A percentile compares a stretch with the other conserved stretches of the same genome.
Evolutionary conservation across 2,113 vertebrate species (phyloP).

Genomic region (Nycticryphes semicollaris): DNA sequence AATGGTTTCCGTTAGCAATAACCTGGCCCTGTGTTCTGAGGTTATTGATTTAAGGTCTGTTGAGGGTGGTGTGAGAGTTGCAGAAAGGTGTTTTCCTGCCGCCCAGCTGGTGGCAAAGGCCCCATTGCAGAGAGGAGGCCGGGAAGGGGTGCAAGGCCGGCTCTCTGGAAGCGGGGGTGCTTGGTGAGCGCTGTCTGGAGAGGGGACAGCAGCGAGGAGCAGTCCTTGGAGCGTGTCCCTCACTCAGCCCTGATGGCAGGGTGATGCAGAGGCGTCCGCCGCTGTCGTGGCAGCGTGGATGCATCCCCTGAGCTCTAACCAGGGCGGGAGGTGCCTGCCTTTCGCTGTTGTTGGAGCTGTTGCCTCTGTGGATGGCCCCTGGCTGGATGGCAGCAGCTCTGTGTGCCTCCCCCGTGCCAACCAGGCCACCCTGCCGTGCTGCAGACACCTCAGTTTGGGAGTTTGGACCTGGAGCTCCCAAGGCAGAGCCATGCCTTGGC

Average conservation of each 20-base stretch:
- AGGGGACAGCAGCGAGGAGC: not conserved
- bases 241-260: not conserved
- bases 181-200: not conserved
- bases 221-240: not conserved
- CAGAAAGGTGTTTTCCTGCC: constrained; percentile 13
- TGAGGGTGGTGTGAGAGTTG: not conserved
- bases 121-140: not conserved
- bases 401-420: not conserved
- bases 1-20: constrained; percentile 51
- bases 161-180: not conserved
- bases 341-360: not conserved
- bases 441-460: not conserved
- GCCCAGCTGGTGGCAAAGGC: not conserved
- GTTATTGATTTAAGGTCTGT: constrained; percentile 48
- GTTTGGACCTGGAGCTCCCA: not conserved
- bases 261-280: not conserved
- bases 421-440: not conserved
- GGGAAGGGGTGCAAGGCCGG: not conserved
- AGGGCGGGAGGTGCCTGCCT: not conserved
- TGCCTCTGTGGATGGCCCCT: fast-evolving
- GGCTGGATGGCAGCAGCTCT: not conserved
- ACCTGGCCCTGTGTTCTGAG: constrained; percentile 14
- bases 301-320: not conserved
- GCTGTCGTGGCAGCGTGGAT: not conserved
- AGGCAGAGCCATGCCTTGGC: not conserved